Evolutionary conservation across 2,797 vertebrate genomes (phyloP).

Genomic region (Fundulus diaphanus): DNA sequence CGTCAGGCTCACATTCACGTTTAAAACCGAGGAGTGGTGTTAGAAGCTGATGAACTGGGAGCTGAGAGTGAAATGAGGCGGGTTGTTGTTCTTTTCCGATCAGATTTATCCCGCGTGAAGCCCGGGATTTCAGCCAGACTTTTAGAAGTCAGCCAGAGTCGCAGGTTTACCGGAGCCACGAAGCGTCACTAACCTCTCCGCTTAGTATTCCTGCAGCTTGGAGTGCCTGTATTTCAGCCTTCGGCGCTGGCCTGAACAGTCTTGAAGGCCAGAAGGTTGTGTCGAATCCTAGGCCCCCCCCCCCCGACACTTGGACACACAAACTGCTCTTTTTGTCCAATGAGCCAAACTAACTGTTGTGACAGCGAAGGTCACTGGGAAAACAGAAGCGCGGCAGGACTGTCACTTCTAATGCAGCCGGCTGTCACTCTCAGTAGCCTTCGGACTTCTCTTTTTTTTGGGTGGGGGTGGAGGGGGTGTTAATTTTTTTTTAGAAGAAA

Average conservation of each 20-base stretch:
- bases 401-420: constrained; percentile 49
- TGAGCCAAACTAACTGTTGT: constrained; percentile 60
- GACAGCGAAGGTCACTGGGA: constrained; percentile 65
- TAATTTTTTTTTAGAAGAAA: background rate
- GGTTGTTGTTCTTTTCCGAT: background rate
- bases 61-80: background rate
- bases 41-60: background rate
- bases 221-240: constrained; percentile 15
- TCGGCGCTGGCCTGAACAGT: background rate
- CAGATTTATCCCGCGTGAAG: no score
- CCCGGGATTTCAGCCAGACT: no score
- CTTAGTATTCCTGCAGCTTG: no score
- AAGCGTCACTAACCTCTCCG: no score
- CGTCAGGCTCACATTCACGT: no score
- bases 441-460: constrained; percentile 8
- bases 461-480: no score
- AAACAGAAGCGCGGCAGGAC: constrained; percentile 50
- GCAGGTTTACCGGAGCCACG: background rate
- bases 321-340: constrained; percentile 60
- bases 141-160: background rate
- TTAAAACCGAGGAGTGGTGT: no score
- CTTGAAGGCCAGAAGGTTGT: constrained; percentile 30
- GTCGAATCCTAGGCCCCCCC: constrained; percentile 31
- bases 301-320: constrained; percentile 9
- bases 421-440: constrained; percentile 56